Evolutionary conservation across 2,888 invertebrate genomes (phyloP), one percentile per base, ranked within the genome.

Genomic region (Lithophane ornitopus): DNA sequence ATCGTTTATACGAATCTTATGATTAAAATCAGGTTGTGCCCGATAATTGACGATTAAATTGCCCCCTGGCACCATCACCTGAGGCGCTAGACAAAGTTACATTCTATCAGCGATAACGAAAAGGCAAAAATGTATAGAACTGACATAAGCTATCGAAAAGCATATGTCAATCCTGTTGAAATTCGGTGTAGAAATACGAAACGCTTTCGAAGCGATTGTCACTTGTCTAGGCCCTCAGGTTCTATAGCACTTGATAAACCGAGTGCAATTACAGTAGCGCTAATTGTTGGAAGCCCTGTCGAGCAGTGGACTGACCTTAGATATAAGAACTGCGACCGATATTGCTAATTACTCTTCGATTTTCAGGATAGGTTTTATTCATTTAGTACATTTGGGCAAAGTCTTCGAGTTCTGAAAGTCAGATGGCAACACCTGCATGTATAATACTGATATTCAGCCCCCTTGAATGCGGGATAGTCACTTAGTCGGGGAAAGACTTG

Each of bases 1-100:
- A 73, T 80, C 46, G 9, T 28, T 44, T n/a, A 52, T 8, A 49
- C 22, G n/a, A 61, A 81, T 61, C 46, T 22, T 22, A 11, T 41
- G 82, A 61, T 74, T 81, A 34, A 22, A 66, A 75, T 54, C 52
- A 46, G 63, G 74, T 26, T 39, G 19, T 52, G 12, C 46, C 39
- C 4, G n/a, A 61, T 61, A 54, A 4, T 39, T 54, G 19, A 22
- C 54, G 41, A 73, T 49, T 46, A 41, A 19, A 70, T 59, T 39
- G n/a, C 26, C n/a, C 22, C 49, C 41, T 44, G 12, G 58, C 34
- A 6, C 6, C 6, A 34, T 6, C 34, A 34, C 34, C 34, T 34
- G 34, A n/a, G n/a, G n/a, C n/a, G n/a, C n/a, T n/a, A n/a, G n/a
- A n/a, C n/a, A n/a, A n/a, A n/a, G n/a, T n/a, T n/a, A n/a, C n/a